Percentiles rank a stretch among this genome's conserved stretches.
Evolutionary conservation across 2,888 invertebrate species (phyloP).

Genomic region (Argynnis bischoffii): DNA sequence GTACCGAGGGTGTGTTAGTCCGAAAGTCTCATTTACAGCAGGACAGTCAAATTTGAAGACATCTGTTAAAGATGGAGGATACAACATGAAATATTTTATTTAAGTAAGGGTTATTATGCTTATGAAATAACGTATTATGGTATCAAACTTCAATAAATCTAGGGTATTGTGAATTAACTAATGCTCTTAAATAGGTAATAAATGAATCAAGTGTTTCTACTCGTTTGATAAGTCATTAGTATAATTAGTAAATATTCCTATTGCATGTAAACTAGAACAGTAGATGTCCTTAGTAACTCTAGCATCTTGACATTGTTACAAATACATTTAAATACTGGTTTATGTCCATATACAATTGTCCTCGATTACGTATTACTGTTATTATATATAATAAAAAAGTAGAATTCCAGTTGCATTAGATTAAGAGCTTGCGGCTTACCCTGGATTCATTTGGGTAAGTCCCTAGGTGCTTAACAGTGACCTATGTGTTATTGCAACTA

Average conservation of each 20-base stretch:
- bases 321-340: constrained; percentile 4
- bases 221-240: not conserved
- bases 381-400: not conserved
- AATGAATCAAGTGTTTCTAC: not conserved
- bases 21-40: constrained; percentile 87
- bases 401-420: too few species aligned
- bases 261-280: constrained; percentile 10
- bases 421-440: too few species aligned
- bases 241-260: constrained; percentile 11
- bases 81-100: not conserved
- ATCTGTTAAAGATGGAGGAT: constrained; percentile 71
- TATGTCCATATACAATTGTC: not conserved
- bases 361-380: not conserved
- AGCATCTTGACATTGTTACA: constrained; percentile 15
- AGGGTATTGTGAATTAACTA: not conserved
- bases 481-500: too few species aligned
- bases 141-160: too few species aligned
- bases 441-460: too few species aligned
- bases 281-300: constrained; percentile 13
- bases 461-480: too few species aligned
- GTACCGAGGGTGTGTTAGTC: constrained; percentile 91
- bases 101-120: too few species aligned
- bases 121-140: not conserved
- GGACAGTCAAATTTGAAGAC: constrained; percentile 93
- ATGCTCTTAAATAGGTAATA: not conserved